These are phyloP conservation scores for Imbricaverruca yamaguchii DNA, from an alignment of 2,888 invertebrate genomes.

Conservation along the genomic window DNA sequence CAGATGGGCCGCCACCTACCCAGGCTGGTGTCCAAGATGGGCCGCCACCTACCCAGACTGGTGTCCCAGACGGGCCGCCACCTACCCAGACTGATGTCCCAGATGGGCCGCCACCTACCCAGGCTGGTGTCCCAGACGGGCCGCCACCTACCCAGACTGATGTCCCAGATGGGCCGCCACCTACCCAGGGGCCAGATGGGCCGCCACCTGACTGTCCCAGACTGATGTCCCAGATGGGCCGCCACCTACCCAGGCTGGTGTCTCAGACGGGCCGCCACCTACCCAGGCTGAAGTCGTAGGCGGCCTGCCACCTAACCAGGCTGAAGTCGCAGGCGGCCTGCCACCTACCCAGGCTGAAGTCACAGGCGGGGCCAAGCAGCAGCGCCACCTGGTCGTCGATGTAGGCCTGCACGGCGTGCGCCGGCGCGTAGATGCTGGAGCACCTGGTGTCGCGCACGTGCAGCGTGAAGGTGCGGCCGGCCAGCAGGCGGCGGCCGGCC, in stretches of 20 bases:
- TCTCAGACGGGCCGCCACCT: too few relatives aligned
- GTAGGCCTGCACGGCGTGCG: conserved; percentile 47
- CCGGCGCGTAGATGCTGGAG: conserved; percentile 35
- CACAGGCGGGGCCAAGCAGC: conserved; percentile 72
- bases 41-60: too few relatives aligned
- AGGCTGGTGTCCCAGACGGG: conserved; percentile 55
- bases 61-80: too few relatives aligned
- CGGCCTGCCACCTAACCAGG: conserved; percentile 39
- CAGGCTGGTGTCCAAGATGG: too few relatives aligned
- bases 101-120: too few relatives aligned
- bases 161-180: too few relatives aligned
- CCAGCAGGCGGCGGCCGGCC: conserved; percentile 49
- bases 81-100: too few relatives aligned
- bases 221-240: too few relatives aligned
- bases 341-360: conserved; percentile 56
- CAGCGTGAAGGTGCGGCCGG: conserved; percentile 43
- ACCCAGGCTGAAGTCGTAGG: conserved; percentile 52
- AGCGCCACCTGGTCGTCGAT: conserved; percentile 61
- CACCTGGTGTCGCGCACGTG: conserved; percentile 36
- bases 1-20: conserved; percentile 52
- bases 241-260: too few relatives aligned
- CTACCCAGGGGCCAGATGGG: too few relatives aligned
- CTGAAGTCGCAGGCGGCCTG: conserved; percentile 55
- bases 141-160: too few relatives aligned
- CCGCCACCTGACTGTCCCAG: too few relatives aligned